Evolutionary conservation across 2,888 invertebrate species (phyloP).

Genomic region (Dolichopus griseipennis): DNA sequence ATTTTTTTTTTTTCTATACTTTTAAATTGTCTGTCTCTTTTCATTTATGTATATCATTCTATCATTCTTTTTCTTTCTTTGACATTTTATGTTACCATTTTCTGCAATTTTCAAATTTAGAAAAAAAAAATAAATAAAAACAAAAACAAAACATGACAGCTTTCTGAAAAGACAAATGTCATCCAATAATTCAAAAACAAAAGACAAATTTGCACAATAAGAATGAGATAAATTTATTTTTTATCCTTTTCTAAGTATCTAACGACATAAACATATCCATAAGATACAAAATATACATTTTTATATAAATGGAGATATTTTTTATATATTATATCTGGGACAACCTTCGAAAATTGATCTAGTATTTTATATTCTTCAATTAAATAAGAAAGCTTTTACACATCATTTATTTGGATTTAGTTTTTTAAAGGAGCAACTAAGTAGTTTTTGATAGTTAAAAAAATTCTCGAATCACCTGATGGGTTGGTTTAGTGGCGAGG

Average conservation of each 20-base stretch:
- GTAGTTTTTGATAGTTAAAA: no score
- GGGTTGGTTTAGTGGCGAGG: no score
- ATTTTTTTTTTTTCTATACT: background rate
- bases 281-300: background rate
- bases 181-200: slow-evolving; percentile 4
- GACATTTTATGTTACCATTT: background rate
- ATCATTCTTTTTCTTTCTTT: background rate
- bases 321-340: no score
- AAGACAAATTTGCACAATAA: slow-evolving; percentile 6
- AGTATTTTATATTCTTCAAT: no score
- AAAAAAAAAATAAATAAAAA: background rate
- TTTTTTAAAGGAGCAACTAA: no score
- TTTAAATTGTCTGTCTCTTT: background rate
- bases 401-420: no score
- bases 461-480: no score
- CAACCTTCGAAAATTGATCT: no score
- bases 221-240: slow-evolving; percentile 1
- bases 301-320: no score
- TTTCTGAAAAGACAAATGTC: slow-evolving; percentile 6
- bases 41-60: background rate
- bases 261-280: background rate
- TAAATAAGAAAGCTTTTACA: no score
- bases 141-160: background rate
- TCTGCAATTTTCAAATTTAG: background rate
- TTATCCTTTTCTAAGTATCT: background rate